Evolutionary conservation across 2,888 invertebrate species (phyloP), one percentile per base, ranked within the genome.

Genomic region (Drosophila limbata): DNA sequence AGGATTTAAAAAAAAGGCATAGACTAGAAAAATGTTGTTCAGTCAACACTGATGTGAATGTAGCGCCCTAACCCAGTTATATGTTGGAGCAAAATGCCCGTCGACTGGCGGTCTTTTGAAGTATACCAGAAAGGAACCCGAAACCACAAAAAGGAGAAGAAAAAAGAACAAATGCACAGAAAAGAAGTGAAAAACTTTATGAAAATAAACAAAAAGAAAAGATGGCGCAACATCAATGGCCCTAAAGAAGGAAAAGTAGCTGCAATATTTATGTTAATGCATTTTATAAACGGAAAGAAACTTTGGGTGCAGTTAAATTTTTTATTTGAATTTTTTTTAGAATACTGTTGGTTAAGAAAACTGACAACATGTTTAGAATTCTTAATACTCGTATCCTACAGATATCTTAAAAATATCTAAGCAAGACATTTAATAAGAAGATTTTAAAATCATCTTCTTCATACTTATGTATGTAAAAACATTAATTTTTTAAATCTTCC

Each of bases 11-110:
- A 28, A 28, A 28, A 8, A 28, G 8, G 28, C 8, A 5, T 28
- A 8, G 28, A 8, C 28, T 5, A 8, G 8, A 28, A 28, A 28
- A 28, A 28, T 8, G 28, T 2, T 28, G 28, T 28, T 28, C 25
- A 0, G 25, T 1, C 28, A 28, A 28, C 28, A 28, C 28, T 28
- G 8, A 28, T 28, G 45, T 17, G 57, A 69, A 48, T 52, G 9
- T 25, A 33, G 50, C 28, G 68, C 71, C 78, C 78, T 83, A 81
- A 83, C 84, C 86, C 84, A 83, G 78, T 69, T 80, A 53, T 48
- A 57, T 57, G 52, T 37, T 33, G 51, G 52, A 15, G 39, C 50
- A 35, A 51, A 67, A 33, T 42, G 39, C 44, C 69, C 51, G 69
- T 69, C 59, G 21, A 48, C 60, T 69, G 60, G 25, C 47, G 60